Base-by-base conservation (phyloP, 1,140 invertebrate genomes). In the Psix sp. region DNA sequence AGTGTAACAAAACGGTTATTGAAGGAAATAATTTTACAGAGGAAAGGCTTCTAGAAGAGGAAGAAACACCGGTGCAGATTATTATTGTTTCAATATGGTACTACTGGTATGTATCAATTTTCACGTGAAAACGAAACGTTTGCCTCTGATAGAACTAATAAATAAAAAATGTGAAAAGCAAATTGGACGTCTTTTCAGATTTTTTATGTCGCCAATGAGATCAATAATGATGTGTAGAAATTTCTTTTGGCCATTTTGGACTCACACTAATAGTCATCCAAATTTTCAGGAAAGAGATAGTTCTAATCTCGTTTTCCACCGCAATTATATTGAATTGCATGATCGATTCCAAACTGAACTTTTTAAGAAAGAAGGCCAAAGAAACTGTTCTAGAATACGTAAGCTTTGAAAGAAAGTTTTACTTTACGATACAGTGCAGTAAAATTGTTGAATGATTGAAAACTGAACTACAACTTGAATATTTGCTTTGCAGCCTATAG, bases 31-130 rank as follows among this genome's bases (percentile, higher is more conserved):
- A 59, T 31, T 66, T 45, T 36, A 49, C 24, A 26, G 54, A 70
- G 13, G 54, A 43, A 42, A 17, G 57, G 42, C 2, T 46, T 20
- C 7, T 29, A 29, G 26, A 3, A 11, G 66, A 88, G 36, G 85
- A 88, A 26, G 86, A 89, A 66, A 88, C 86, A 14, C 85, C 88
- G 16, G 87, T 89, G 1, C 88, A 90, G 84, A 85, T 90, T 15
- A 89, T 92, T 13, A 89, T 90, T 31, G 89, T 91, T 20, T 93
- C 93, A 0, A 79, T 96, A 0, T 94, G 93, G 93, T 92, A 91
- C 82, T 95, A 93, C 91, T 95, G 94, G 91, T 91, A 85, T 79
- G 88, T 15, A 46, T 45, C 11, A 26, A 16, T 54, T 40, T 45
- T 15, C n/a, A n/a, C n/a, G n/a, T n/a, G n/a, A n/a, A n/a, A n/a